A percentile compares a stretch with the other conserved stretches of the same genome.
These are phyloP conservation scores for Acanthaster planci DNA, from an alignment of 35 echinoderm and acorn worm species.

Conservation along the genomic window DNA sequence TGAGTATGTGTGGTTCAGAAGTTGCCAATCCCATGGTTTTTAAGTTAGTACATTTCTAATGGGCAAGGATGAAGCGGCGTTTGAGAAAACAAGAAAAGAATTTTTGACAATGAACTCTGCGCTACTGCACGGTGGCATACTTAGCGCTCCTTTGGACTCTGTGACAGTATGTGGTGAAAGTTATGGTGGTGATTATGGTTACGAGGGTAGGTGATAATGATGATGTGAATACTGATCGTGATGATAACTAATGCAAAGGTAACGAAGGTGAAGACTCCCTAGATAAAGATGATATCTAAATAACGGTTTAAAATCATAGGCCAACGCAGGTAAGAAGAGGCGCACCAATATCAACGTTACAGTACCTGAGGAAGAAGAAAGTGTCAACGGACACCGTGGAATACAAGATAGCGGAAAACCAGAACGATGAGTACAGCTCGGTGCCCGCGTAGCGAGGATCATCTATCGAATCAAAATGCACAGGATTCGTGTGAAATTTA, in stretches of 20 bases:
- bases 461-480: background rate
- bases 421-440: background rate
- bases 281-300: background rate
- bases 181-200: background rate
- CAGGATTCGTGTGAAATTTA: no score
- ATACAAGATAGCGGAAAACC: background rate
- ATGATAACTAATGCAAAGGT: background rate
- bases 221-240: background rate
- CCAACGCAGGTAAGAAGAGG: background rate
- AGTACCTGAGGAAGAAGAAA: conserved; percentile 22
- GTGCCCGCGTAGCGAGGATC: background rate
- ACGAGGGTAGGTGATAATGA: background rate
- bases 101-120: background rate
- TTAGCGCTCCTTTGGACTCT: background rate
- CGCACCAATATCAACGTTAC: background rate
- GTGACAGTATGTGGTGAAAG: background rate
- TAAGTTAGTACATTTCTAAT: no score
- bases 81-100: background rate
- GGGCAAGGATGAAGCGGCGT: no score
- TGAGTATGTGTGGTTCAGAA: no score
- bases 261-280: background rate
- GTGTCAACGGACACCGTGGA: conserved; percentile 4
- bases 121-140: no score
- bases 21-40: no score
- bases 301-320: background rate